Base-by-base conservation (phyloP, 2,888 invertebrate genomes). In the Drepana falcataria region DNA sequence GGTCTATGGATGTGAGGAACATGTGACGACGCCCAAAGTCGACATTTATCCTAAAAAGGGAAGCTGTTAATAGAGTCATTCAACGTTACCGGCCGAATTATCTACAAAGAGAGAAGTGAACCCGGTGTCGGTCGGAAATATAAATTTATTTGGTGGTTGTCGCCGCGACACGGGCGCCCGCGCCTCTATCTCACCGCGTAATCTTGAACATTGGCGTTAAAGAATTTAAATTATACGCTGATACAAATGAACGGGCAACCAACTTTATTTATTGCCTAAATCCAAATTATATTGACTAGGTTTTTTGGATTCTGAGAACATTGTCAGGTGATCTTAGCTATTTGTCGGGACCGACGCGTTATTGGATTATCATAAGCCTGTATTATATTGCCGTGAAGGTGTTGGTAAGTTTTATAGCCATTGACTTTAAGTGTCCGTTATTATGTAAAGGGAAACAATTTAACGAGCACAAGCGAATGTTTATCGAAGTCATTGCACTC, bases 181-280 rank as follows among this genome's bases (percentile, higher is more conserved):
- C 80, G 77, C 77, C 85, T 82, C 83, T 91, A 90, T 91, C 90
- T 81, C 81, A 65, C 81, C 85, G 85, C 83, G 85, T 90, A 90
- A 91, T 91, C 91, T 91, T 87, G 84, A 90, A 90, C 91, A 91
- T 90, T 90, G 90, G 91, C 91, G 91, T 90, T 90, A 91, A 91
- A 91, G 90, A 90, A 90, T 90, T 91, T 91, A 91, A 91, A 90
- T 91, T 91, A 90, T 91, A 89, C 81, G 78, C 85, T 78, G 90
- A 89, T 90, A 91, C 91, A 91, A 91, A 91, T 90, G 89, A 88
- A 90, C 88, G 83, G 78, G 82, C 85, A 87, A 83, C 81, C 73
- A 79, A 79, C 68, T 83, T 87, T 88, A 89, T 90, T 90, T 90
- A 91, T 90, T 82, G 75, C 87, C 70, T 82, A 89, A 91, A 91